Percentiles rank a stretch among this genome's conserved stretches.
phyloP scores from a whole-genome alignment of 2,113 vertebrate genomes.

The Malurus alboscapulatus region DNA sequence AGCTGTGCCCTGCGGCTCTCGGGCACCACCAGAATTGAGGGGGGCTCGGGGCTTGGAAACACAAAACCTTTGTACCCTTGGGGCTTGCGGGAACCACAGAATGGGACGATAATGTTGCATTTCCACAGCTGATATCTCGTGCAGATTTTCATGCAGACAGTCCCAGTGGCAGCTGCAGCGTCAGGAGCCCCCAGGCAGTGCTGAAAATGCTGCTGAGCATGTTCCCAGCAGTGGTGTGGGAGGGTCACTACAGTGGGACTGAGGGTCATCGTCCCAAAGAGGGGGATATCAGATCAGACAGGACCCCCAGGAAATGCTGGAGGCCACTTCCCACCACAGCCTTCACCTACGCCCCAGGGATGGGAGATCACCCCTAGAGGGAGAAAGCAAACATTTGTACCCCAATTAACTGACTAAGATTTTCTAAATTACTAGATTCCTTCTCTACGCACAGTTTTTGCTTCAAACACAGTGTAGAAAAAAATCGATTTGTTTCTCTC shows the following conservation, averaged over 20 bases:
- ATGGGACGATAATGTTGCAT: rapidly evolving
- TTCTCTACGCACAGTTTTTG: neutral
- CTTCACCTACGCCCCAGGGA: rapidly evolving
- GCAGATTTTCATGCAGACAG: neutral
- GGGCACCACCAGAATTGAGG: rapidly evolving
- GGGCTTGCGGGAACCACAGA: neutral
- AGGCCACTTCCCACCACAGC: neutral
- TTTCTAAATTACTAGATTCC: neutral
- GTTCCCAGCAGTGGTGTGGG: neutral
- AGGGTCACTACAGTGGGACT: neutral
- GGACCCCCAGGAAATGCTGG: neutral
- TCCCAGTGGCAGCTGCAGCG: neutral
- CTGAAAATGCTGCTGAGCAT: neutral
- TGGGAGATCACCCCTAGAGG: neutral
- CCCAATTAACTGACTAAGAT: neutral
- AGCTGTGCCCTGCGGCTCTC: neutral
- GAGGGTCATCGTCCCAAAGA: neutral
- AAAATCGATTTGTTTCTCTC: constrained; percentile 53
- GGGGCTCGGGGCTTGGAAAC: neutral
- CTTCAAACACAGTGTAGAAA: neutral
- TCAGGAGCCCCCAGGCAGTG: rapidly evolving
- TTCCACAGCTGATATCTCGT: neutral
- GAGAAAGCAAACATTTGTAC: neutral
- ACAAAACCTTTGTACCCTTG: neutral
- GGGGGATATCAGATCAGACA: neutral